Evolutionary conservation across 2,888 invertebrate species (phyloP).

Genomic region (Leucophenga maculata): DNA sequence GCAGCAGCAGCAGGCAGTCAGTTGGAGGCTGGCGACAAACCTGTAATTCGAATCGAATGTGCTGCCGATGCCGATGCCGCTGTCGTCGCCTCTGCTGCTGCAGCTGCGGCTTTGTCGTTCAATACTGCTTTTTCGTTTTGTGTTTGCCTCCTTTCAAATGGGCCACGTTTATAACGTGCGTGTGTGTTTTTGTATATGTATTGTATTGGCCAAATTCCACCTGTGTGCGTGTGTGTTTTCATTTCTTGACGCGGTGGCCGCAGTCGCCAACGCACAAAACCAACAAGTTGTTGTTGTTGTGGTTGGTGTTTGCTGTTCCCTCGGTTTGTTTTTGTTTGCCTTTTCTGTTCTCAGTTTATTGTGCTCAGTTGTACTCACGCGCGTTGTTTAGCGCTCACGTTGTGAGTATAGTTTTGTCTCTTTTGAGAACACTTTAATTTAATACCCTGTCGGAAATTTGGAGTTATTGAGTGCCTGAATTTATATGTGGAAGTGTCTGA

Average conservation of each 20-base stretch:
- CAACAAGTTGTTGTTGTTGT: neutral
- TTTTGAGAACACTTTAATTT: too few relatives aligned
- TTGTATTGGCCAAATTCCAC: neutral
- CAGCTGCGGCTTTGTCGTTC: neutral
- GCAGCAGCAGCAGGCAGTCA: neutral
- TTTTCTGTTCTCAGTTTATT: neutral
- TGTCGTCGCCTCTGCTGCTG: too few relatives aligned
- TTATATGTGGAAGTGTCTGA: too few relatives aligned
- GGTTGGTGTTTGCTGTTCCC: neutral
- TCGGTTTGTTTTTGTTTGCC: neutral
- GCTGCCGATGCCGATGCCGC: neutral
- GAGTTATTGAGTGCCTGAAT: too few relatives aligned
- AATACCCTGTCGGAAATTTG: too few relatives aligned
- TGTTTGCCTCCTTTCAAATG: constrained; percentile 12
- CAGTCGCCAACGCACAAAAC: constrained; percentile 6
- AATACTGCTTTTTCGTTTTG: neutral
- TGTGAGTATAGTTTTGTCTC: too few relatives aligned
- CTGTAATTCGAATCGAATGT: constrained; percentile 13
- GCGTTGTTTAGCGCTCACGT: too few relatives aligned
- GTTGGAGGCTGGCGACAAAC: constrained; percentile 14
- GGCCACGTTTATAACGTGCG: neutral
- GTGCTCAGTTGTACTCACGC: neutral
- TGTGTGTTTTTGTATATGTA: constrained; percentile 1
- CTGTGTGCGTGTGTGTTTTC: constrained; percentile 5
- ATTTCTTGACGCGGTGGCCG: neutral